These are phyloP conservation scores for Panulirus ornatus DNA, from an alignment of 1,140 invertebrate genomes.

Conservation along the genomic window DNA sequence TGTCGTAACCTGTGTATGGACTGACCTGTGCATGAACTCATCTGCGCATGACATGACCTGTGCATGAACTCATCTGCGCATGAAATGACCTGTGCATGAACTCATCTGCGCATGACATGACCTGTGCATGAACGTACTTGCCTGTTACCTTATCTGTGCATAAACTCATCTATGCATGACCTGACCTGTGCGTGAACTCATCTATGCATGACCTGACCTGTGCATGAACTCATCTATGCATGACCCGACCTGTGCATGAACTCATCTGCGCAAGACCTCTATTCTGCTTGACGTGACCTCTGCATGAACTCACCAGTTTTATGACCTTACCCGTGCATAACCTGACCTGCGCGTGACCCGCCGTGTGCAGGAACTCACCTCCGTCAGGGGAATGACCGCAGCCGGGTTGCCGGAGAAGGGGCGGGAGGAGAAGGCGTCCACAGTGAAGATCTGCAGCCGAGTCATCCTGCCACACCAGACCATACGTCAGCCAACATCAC, in stretches of 20 bases:
- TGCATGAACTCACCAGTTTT: background rate
- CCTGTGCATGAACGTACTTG: background rate
- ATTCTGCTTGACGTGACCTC: background rate
- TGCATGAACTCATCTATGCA: background rate
- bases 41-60: background rate
- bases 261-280: background rate
- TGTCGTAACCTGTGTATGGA: background rate
- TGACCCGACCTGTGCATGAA: background rate
- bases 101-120: background rate
- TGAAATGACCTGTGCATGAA: background rate
- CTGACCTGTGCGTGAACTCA: background rate
- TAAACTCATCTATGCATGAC: background rate
- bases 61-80: background rate
- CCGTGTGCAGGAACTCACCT: background rate
- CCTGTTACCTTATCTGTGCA: background rate
- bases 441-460: constrained; percentile 77
- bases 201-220: background rate
- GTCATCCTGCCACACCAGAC: no score
- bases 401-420: constrained; percentile 81
- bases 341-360: background rate
- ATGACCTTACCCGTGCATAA: background rate
- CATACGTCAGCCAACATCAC: no score
- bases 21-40: background rate
- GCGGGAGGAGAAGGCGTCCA: constrained; percentile 81
- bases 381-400: constrained; percentile 79